Evolutionary conservation across 2,113 vertebrate species (phyloP), one percentile per base, ranked within the genome.

Genomic region (Pyxicephalus adspersus): DNA sequence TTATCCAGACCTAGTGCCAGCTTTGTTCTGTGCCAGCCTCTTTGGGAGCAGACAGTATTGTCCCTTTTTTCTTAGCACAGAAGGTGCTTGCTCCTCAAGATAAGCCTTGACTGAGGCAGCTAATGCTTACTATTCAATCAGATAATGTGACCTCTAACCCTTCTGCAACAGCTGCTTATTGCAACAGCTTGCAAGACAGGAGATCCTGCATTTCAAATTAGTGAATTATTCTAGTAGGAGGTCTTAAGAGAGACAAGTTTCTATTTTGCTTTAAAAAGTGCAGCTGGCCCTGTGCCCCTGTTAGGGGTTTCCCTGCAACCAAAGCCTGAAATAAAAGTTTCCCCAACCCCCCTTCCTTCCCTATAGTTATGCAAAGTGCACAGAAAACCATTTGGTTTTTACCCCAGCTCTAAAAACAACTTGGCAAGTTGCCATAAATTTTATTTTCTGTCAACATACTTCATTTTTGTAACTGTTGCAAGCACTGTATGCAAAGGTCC

Each of bases 91-190:
- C 29, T 66, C 20, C 64, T 45, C 23, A 5, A 31, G 45, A 72
- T 81, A 64, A 64, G 19, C 67, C 26, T 9, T 61, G 13, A 31
- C 20, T 45, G 83, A 86, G 80, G 78, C 52, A 70, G 78, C 77
- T 76, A 34, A 67, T 82, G 57, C 68, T 84, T 81, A 85, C 86
- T 86, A 83, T 90, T 86, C 77, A 74, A 84, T 58, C 79, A 51
- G 84, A 86, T 89, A 87, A 87, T 78, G 80, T 90, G 89, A 90
- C 90, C 88, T 91, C 88, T 89, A 75, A 88, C 86, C 57, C 65
- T 84, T 87, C 79, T 85, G 83, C 74, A 89, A 90, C 92, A 95
- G 91, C 93, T 95, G 93, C 92, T 89, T 92, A 86, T 89, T 51
- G 8, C 64, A 91, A 90, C 91, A 90, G 92, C 89, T 92, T 93